phyloP scores from a whole-genome alignment of 2,113 vertebrate species.

The Nestor notabilis region DNA sequence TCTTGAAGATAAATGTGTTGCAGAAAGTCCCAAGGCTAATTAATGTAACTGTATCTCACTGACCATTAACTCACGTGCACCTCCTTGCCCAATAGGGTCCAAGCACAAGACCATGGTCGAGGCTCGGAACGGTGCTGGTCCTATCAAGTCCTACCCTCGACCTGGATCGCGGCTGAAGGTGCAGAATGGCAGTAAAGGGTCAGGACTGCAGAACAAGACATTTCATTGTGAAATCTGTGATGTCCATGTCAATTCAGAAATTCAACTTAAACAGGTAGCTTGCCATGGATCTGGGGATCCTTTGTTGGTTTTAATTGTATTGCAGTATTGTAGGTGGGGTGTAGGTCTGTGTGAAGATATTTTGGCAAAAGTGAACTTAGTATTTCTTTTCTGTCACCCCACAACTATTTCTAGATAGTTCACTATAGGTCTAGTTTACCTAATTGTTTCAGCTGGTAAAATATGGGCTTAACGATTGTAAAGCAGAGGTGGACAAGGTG shows the following conservation, averaged over 20 bases:
- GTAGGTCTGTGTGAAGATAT: neutral
- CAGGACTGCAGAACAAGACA: conserved; percentile 94
- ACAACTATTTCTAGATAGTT: neutral
- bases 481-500: neutral
- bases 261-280: conserved; percentile 95
- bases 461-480: neutral
- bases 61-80: neutral
- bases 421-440: neutral
- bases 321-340: neutral
- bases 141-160: conserved; percentile 94
- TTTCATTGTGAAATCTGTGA: conserved; percentile 99
- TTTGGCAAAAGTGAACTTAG: neutral
- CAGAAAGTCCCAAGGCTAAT: neutral
- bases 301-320: neutral
- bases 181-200: conserved; percentile 85
- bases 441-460: neutral
- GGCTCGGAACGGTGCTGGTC: conserved; percentile 92
- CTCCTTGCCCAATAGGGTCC: conserved; percentile 78
- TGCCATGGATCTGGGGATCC: neutral
- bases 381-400: neutral
- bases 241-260: conserved; percentile 97
- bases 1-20: neutral
- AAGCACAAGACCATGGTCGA: conserved; percentile 99
- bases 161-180: conserved; percentile 90
- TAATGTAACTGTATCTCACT: neutral